These are phyloP conservation scores for Coreoperca whiteheadi DNA, from an alignment of 2,113 vertebrate genomes.

Conservation along the genomic window DNA sequence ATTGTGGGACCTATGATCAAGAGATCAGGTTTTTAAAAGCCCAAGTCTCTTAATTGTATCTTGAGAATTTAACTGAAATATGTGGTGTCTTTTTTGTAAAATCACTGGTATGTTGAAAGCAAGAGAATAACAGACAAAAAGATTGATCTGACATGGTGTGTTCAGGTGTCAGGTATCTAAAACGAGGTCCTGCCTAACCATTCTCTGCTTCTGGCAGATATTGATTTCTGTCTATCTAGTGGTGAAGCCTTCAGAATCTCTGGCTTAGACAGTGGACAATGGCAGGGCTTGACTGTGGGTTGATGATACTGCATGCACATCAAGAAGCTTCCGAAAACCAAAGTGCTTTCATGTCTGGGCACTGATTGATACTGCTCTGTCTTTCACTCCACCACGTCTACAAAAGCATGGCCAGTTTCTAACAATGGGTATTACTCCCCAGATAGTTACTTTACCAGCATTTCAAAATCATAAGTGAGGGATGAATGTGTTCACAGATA, in stretches of 20 bases:
- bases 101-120: slow-evolving; percentile 21
- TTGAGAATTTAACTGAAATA: not conserved
- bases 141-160: slow-evolving; percentile 24
- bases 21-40: not conserved
- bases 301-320: slow-evolving; percentile 48
- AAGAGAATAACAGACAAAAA: slow-evolving; percentile 40
- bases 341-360: slow-evolving; percentile 48
- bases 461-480: slow-evolving; percentile 17
- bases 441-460: slow-evolving; percentile 3
- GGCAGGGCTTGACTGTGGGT: slow-evolving; percentile 18
- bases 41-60: not conserved
- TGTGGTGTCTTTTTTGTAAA: slow-evolving; percentile 15
- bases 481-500: slow-evolving; percentile 22
- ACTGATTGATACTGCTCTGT: slow-evolving; percentile 42
- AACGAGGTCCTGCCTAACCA: slow-evolving; percentile 23
- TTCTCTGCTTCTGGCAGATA: slow-evolving; percentile 57
- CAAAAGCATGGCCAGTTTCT: not conserved
- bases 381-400: slow-evolving; percentile 7
- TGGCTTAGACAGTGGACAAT: slow-evolving; percentile 47
- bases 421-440: slow-evolving; percentile 2
- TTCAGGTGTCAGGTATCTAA: slow-evolving; percentile 54
- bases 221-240: slow-evolving; percentile 63
- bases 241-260: slow-evolving; percentile 47
- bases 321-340: slow-evolving; percentile 34
- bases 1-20: not conserved